phyloP scores from a whole-genome alignment of 92 coral and sea anemone species.

The Epizoanthus scotinus region DNA sequence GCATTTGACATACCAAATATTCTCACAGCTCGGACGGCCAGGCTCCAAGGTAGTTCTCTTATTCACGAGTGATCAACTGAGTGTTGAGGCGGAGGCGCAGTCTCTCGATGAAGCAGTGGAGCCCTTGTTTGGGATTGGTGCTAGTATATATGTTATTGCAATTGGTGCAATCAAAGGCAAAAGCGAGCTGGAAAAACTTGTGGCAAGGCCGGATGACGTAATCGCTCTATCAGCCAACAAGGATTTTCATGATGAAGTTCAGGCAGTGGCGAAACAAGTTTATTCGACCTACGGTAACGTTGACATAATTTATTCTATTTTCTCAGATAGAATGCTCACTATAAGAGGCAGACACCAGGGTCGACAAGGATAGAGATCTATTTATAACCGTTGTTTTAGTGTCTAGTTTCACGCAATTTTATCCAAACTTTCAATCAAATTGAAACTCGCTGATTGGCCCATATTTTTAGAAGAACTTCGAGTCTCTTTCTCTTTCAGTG shows the following conservation, averaged over 20 bases:
- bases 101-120: conserved; percentile 51
- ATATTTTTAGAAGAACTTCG: too few species aligned
- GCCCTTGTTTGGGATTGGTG: conserved; percentile 57
- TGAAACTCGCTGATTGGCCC: too few species aligned
- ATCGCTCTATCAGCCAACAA: conserved; percentile 42
- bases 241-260: conserved; percentile 3
- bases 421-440: too few species aligned
- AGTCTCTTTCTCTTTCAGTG: too few species aligned
- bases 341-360: too few species aligned
- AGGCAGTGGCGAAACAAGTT: conserved; percentile 34
- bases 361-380: too few species aligned
- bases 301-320: not conserved
- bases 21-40: conserved; percentile 34
- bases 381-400: not conserved
- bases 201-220: conserved; percentile 60
- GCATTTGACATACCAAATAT: conserved; percentile 9
- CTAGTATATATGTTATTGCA: conserved; percentile 62
- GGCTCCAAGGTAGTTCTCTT: conserved; percentile 30
- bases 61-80: not conserved
- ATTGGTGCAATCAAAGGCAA: conserved; percentile 53
- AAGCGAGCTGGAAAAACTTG: conserved; percentile 47
- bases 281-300: conserved; percentile 17
- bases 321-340: too few species aligned
- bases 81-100: conserved; percentile 7
- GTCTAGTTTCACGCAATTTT: too few species aligned